phyloP scores from a whole-genome alignment of 2,113 vertebrate genomes.

The Corynorhinus townsendii region DNA sequence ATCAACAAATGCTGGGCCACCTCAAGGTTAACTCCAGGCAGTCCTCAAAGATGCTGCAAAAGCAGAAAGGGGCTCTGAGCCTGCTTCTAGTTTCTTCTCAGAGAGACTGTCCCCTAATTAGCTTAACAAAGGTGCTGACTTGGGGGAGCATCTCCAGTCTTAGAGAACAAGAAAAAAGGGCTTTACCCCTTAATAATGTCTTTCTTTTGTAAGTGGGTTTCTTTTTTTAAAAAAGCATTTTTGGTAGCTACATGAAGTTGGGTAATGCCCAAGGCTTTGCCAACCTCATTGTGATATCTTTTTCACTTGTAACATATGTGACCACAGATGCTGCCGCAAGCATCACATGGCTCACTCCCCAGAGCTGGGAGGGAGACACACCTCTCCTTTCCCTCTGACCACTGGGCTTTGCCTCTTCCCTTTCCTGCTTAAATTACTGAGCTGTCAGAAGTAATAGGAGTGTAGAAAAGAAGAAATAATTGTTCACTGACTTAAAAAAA shows the following conservation, averaged over 20 bases:
- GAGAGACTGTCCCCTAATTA: not conserved
- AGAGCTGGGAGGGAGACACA: not conserved
- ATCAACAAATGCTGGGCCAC: rapidly evolving
- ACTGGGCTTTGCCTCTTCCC: not conserved
- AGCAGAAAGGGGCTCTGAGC: not conserved
- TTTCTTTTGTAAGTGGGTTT: not conserved
- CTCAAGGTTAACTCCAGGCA: not conserved
- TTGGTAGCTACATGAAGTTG: not conserved
- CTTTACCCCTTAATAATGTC: too few species aligned
- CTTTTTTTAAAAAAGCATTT: not conserved
- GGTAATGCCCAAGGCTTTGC: constrained; percentile 10
- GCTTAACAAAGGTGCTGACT: not conserved
- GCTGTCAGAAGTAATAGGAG: not conserved
- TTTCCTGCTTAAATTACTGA: not conserved
- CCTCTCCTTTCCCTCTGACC: not conserved
- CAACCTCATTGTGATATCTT: constrained; percentile 2
- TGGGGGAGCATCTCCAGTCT: not conserved
- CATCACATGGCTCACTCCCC: not conserved
- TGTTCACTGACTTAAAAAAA: not conserved
- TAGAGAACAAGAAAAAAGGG: not conserved
- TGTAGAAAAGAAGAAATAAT: not conserved
- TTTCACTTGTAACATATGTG: constrained; percentile 31
- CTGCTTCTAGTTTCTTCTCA: not conserved
- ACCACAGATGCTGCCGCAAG: constrained; percentile 37
- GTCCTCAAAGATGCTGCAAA: not conserved